A percentile compares a stretch with the other conserved stretches of the same genome.
Conservation (phyloP, 1,140 invertebrate species). For the Cotesia vestalis region DNA sequence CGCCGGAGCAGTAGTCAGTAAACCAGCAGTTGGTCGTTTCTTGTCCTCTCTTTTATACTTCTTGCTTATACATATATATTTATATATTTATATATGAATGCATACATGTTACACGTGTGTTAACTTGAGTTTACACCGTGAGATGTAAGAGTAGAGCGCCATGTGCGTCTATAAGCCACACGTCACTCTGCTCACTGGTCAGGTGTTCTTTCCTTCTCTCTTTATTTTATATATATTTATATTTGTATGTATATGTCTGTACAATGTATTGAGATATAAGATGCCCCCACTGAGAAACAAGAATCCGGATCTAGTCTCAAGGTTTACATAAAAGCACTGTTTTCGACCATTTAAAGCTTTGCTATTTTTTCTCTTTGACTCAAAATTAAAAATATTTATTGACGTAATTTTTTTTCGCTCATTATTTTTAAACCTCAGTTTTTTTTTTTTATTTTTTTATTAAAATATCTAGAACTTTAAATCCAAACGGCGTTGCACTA, state of each 20-base stretch:
- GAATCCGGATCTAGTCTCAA: constrained; percentile 65
- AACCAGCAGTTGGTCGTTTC: constrained; percentile 15
- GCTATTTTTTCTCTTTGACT: constrained; percentile 42
- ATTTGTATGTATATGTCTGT: background rate
- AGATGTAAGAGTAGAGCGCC: too few species aligned
- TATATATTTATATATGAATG: too few species aligned
- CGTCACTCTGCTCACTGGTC: constrained; percentile 22
- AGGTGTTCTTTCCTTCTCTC: constrained; percentile 33
- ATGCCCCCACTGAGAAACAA: constrained; percentile 40
- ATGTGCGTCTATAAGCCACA: constrained; percentile 6
- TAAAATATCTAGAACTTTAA: too few species aligned
- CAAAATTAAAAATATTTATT: background rate
- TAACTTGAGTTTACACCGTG: constrained; percentile 32
- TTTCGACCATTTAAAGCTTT: constrained; percentile 13
- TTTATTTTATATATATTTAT: constrained; percentile 10
- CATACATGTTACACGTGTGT: constrained; percentile 26
- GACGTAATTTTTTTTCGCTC: too few species aligned
- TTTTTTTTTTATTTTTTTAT: constrained; percentile 29
- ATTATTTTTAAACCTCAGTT: too few species aligned
- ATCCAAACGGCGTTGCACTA: too few species aligned
- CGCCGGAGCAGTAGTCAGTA: constrained; percentile 43
- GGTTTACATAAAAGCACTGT: constrained; percentile 61
- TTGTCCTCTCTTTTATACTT: background rate
- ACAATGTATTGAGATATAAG: background rate
- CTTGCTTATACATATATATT: constrained; percentile 27